Percentiles rank a stretch among this genome's conserved stretches.
Conservation (phyloP, 2,113 vertebrate species). For the Sylvietta virens region DNA sequence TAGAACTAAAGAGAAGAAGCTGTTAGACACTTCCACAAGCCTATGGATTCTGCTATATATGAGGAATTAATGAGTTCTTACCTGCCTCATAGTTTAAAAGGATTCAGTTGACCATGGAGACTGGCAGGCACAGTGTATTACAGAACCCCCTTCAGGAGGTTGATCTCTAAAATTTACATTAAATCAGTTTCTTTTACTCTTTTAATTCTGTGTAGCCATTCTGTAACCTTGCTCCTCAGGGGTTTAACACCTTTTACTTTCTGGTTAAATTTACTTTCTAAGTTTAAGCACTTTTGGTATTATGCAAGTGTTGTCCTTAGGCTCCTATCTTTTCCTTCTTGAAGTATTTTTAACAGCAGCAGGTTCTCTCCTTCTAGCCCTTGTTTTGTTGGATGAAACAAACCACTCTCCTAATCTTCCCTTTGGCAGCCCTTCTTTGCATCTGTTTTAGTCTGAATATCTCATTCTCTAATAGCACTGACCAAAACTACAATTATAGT, state of each 20-base stretch:
- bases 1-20: neutral
- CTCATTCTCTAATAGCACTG: neutral
- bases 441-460: slow-evolving; percentile 25
- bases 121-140: neutral
- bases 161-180: neutral
- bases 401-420: neutral
- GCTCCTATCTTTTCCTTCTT: neutral
- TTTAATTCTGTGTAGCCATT: neutral
- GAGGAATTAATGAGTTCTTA: neutral
- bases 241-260: neutral
- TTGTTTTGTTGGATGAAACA: neutral
- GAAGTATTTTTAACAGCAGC: neutral
- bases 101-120: neutral
- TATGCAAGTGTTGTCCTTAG: neutral
- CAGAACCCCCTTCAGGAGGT: neutral
- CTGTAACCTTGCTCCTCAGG: neutral
- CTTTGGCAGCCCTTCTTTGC: slow-evolving; percentile 13
- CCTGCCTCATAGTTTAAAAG: neutral
- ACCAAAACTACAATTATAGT: slow-evolving; percentile 15
- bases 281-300: neutral
- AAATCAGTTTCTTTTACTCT: neutral
- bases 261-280: neutral
- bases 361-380: neutral
- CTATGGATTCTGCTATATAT: neutral
- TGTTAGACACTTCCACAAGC: neutral